A percentile compares a stretch with the other conserved stretches of the same genome.
Evolutionary conservation across 2,888 invertebrate species (phyloP).

Genomic region (Panopea generosa): DNA sequence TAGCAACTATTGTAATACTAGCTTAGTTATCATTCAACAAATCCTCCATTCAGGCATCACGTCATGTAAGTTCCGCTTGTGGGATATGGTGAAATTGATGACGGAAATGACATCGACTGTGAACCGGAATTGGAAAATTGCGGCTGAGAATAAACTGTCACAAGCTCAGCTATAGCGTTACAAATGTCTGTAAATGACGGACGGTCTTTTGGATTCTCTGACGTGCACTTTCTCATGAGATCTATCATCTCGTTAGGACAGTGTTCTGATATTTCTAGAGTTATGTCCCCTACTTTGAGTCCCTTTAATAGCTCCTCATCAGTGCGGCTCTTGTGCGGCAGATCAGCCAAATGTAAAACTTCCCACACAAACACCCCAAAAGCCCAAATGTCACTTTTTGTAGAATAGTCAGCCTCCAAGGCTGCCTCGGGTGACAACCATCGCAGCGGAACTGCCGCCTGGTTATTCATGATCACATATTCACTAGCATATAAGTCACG

Average conservation of each 20-base stretch:
- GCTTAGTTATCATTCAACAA: too few relatives aligned
- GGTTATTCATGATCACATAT: slow-evolving; percentile 89
- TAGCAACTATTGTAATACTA: too few relatives aligned
- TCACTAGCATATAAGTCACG: slow-evolving; percentile 94
- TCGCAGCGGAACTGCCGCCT: slow-evolving; percentile 90
- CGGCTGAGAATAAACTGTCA: slow-evolving; percentile 66
- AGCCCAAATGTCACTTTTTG: slow-evolving; percentile 97
- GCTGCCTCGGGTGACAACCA: slow-evolving; percentile 96
- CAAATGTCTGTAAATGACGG: slow-evolving; percentile 85
- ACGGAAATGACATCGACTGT: slow-evolving; percentile 10
- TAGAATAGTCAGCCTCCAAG: slow-evolving; percentile 95
- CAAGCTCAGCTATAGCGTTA: slow-evolving; percentile 80
- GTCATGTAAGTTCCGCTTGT: too few relatives aligned
- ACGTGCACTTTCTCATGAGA: slow-evolving; percentile 82
- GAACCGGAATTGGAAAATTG: slow-evolving; percentile 13
- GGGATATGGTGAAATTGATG: neutral
- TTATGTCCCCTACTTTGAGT: slow-evolving; percentile 72
- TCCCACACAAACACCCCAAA: slow-evolving; percentile 96
- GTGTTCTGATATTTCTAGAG: slow-evolving; percentile 74
- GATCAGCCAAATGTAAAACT: slow-evolving; percentile 92
- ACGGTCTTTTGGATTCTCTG: slow-evolving; percentile 83
- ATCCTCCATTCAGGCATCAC: too few relatives aligned
- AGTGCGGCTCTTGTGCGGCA: slow-evolving; percentile 91
- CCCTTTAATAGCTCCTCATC: slow-evolving; percentile 89
- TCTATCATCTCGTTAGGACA: slow-evolving; percentile 80